Evolutionary conservation across 2,888 invertebrate species (phyloP), one percentile per base, ranked within the genome.

Genomic region (Tanytarsus gracilentus): DNA sequence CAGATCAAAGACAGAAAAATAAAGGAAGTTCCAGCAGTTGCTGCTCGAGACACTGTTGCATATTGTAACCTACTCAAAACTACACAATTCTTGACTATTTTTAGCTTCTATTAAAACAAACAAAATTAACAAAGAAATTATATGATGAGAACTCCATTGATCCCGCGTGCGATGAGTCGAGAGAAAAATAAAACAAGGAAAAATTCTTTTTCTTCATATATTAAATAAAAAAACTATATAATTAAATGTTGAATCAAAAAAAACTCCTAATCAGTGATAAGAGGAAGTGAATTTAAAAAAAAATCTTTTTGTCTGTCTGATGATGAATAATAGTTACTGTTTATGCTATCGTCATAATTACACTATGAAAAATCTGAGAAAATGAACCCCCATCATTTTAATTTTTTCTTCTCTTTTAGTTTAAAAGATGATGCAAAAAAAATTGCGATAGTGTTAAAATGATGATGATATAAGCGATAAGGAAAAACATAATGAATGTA

Each of bases 1-100:
- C 82, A 93, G 92, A 92, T 85, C 91, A 92, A 82, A 84, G 91
- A 79, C 91, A 91, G 79, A 92, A 92, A 78, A 91, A 91, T 79
- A 93, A 93, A 86, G 90, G 90, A 66, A 90, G 91, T 67, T 89
- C 90, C 70, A 91, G 89, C 80, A 89, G 89, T 84, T 92, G 92
- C 83, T 93, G 92, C 82, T 89, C 90, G 70, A 84, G 90, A 69
- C 86, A 90, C 67, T 92, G 92, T 81, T 87, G 88, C 82, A 91
- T 92, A 83, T 85, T 92, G 85, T 92, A 92, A 88, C 72, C 70
- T 71, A 64, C 61, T 66, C 63, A 65, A 39, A 44, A 8, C 11
- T 44, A 44, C 11, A 44, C 52, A 48, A 30, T 62, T n/a, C n/a
- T n/a, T n/a, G 26, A 49, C 40, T 33, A 36, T 36, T 51, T 51